phyloP scores from a whole-genome alignment of 2,113 vertebrate genomes.

The Scytalopus superciliaris region DNA sequence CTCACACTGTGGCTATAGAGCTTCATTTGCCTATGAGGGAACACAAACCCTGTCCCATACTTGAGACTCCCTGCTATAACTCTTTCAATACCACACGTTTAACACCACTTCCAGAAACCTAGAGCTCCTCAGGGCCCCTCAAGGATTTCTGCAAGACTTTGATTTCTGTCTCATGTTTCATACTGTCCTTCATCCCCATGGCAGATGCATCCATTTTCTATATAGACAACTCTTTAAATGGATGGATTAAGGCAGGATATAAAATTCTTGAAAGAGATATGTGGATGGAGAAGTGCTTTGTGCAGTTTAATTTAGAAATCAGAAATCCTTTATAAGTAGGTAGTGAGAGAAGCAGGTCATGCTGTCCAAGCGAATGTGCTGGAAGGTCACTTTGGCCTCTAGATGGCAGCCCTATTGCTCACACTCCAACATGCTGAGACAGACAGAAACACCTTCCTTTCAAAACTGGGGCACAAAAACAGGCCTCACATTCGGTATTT shows the following conservation, averaged over 20 bases:
- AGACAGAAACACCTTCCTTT: background rate
- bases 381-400: background rate
- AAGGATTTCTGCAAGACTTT: background rate
- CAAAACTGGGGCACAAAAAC: background rate
- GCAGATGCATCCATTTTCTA: background rate
- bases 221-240: background rate
- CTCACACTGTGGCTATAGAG: background rate
- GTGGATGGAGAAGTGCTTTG: background rate
- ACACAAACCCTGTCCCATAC: background rate
- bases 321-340: background rate
- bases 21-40: background rate
- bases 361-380: background rate
- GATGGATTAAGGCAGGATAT: background rate
- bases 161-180: background rate
- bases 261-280: background rate
- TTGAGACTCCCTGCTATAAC: background rate
- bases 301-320: background rate
- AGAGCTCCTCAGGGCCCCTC: background rate
- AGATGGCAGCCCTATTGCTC: conserved; percentile 30
- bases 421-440: background rate
- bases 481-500: background rate
- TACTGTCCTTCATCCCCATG: background rate
- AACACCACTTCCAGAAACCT: background rate
- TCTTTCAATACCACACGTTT: background rate
- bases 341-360: background rate